Evolutionary conservation across 2,888 invertebrate species (phyloP), one percentile per base, ranked within the genome.

Genomic region (Aplocera efformata): DNA sequence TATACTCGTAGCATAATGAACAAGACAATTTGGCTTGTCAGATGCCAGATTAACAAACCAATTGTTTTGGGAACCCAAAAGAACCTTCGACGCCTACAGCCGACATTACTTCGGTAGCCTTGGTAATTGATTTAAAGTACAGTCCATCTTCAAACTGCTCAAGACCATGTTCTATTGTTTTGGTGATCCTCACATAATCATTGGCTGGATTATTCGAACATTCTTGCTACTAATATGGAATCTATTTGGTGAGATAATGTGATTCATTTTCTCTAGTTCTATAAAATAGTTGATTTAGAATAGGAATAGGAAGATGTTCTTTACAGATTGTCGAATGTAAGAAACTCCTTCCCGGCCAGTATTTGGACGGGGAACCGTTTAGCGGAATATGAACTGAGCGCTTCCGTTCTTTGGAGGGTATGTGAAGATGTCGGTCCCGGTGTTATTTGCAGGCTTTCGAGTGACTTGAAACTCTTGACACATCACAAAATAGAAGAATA

Each of bases 41-140:
- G 6, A 25, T 9, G 34, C 32, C 20, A 17, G 13, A 17, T 17
- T 9, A 22, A 24, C 34, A 13, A 31, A 11, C 10, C 31, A 35
- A 40, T 40, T 40, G 40, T 40, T 44, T 26, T 39, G 22, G 35
- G 29, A 26, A 49, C 20, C 33, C 45, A 42, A 42, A 45, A 29
- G 48, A 57, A 51, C 63, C 68, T 70, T 68, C 59, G 32, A 56
- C 66, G 46, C 74, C 73, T 62, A 72, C 69, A 46, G 34, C 33
- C 34, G 24, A 39, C 33, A 37, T 25, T 10, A 17, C 29, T 31
- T 11, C 42, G 20, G 43, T 43, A 41, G 38, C 43, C 45, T 50
- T 53, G 50, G 49, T 46, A 58, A 60, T 62, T 43, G 56, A 51
- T 56, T 48, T 48, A 36, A 43, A 56, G 43, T 54, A 45, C 62